phyloP scores from a whole-genome alignment of 2,888 invertebrate genomes.

The Plagodis pulveraria region DNA sequence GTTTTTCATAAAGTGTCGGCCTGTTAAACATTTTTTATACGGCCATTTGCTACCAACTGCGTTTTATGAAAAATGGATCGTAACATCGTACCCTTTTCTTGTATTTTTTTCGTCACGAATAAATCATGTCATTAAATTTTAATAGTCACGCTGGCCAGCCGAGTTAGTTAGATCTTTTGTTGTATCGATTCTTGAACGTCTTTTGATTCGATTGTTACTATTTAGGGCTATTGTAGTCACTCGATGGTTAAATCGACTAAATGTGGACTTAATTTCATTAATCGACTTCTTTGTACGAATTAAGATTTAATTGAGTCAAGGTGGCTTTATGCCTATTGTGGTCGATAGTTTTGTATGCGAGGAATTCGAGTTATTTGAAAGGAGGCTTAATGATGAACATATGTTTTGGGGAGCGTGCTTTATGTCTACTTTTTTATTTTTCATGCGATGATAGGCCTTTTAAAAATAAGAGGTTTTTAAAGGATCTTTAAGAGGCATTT shows the following conservation, averaged over 20 bases:
- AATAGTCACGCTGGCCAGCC: constrained; percentile 76
- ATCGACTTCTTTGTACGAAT: constrained; percentile 82
- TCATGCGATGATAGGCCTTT: constrained; percentile 24
- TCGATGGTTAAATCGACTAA: constrained; percentile 79
- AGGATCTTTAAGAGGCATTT: too few relatives aligned
- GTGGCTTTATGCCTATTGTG: constrained; percentile 65
- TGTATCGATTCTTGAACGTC: constrained; percentile 68
- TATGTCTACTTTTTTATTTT: constrained; percentile 42
- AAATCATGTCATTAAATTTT: constrained; percentile 85
- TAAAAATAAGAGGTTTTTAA: constrained; percentile 18
- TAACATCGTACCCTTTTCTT: constrained; percentile 83
- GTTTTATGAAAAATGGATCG: constrained; percentile 84
- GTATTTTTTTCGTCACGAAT: constrained; percentile 71
- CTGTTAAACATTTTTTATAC: constrained; percentile 83
- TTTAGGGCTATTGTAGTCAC: constrained; percentile 74
- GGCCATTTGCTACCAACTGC: constrained; percentile 85
- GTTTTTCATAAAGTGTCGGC: constrained; percentile 84
- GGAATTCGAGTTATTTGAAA: constrained; percentile 75
- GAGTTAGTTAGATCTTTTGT: constrained; percentile 83
- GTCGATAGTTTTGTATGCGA: constrained; percentile 55
- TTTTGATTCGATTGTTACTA: constrained; percentile 82
- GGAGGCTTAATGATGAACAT: constrained; percentile 71
- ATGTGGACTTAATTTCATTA: constrained; percentile 85
- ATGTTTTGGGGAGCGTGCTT: constrained; percentile 69
- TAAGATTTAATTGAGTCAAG: constrained; percentile 83